Evolutionary conservation across 2,888 invertebrate species (phyloP), one percentile per base, ranked within the genome.

Genomic region (Alentia gelatinosa): DNA sequence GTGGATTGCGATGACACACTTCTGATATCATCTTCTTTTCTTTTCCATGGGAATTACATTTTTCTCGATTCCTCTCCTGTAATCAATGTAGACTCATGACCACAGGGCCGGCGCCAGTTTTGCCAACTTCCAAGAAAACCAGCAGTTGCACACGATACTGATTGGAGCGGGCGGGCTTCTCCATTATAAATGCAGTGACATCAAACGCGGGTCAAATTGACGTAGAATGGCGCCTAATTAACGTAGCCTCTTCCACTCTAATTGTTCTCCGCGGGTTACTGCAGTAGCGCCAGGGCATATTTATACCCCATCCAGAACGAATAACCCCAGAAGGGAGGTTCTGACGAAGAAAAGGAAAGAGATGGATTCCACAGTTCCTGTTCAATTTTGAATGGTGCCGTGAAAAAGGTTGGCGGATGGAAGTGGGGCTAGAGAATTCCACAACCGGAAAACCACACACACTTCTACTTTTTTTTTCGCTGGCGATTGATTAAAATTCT

Each of bases 401-500:
- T 5, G 79, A 39, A 79, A 79, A 79, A 79, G 37, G 5, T 35
- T 19, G 3, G 23, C 15, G 23, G 79, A 39, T 23, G 79, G 12
- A 19, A 37, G 37, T 79, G 39, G 56, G 39, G 26, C 79, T 79
- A 79, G 1, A 79, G 79, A 68, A 30, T 68, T 68, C 68, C 26
- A 68, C 68, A 68, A 68, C 23, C 23, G 74, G 74, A 35, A 74
- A 74, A 74, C 74, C 74, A 35, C 74, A 74, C 74, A 33, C 5
- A 42, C 47, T 42, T 42, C 47, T 42, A 15, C 15, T 15, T 42
- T 15, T 42, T 42, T 74, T 35, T 74, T 33, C 30, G 4, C 12
- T 35, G 79, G 26, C 79, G 79, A 79, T 79, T 79, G 79, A 79
- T 79, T 79, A 79, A 79, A 79, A 37, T 79, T 79, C 37, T 0